Evolutionary conservation across 2,113 vertebrate species (phyloP).

Genomic region (Hyla sarda): DNA sequence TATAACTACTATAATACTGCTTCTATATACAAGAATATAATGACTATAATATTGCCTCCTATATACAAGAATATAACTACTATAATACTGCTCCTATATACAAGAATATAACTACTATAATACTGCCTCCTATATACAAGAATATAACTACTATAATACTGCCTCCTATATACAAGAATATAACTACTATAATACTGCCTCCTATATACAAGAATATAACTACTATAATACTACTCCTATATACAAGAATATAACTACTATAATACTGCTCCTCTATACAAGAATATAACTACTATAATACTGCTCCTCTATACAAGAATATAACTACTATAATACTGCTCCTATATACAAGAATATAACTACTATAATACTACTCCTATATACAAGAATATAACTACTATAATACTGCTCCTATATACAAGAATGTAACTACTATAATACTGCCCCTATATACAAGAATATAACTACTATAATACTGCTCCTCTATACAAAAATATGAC

Average conservation of each 20-base stretch:
- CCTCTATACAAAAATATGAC: not conserved
- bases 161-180: too few species aligned
- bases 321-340: slow-evolving; percentile 14
- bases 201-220: too few species aligned
- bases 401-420: slow-evolving; percentile 5
- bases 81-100: not conserved
- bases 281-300: not conserved
- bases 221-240: too few species aligned
- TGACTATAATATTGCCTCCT: too few species aligned
- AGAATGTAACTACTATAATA: slow-evolving; percentile 16
- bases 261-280: not conserved
- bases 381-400: slow-evolving; percentile 10
- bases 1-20: too few species aligned
- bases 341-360: slow-evolving; percentile 10
- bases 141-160: too few species aligned
- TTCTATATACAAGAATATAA: too few species aligned
- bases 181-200: not conserved
- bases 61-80: too few species aligned
- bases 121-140: too few species aligned
- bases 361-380: slow-evolving; percentile 14
- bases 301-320: not conserved
- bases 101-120: not conserved
- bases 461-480: too few species aligned
- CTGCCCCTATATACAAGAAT: not conserved
- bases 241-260: not conserved